Evolutionary conservation across 1,140 invertebrate genomes (phyloP).

Genomic region (Pseudachorutes palmiensis): DNA sequence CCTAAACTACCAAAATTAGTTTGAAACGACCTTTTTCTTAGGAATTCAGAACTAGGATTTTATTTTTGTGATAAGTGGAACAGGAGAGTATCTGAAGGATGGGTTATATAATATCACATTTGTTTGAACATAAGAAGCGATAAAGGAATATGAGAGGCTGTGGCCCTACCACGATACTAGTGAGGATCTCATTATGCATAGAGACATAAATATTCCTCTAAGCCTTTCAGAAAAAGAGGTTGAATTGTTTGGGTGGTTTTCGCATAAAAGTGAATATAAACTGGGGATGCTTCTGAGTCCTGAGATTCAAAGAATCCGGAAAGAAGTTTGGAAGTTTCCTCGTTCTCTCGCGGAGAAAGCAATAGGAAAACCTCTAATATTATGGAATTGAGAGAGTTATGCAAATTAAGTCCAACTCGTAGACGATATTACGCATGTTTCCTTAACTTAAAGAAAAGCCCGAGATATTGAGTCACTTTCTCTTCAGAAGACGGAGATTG

Average conservation of each 20-base stretch:
- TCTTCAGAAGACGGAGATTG: neutral
- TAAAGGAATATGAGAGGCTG: too few relatives aligned
- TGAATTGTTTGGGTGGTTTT: neutral
- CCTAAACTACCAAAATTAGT: too few relatives aligned
- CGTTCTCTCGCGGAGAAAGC: neutral
- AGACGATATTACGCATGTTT: neutral
- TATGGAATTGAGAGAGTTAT: conserved; percentile 1
- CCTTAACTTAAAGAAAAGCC: conserved; percentile 6
- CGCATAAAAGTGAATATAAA: neutral
- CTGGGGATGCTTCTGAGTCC: too few relatives aligned
- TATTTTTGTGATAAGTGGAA: too few relatives aligned
- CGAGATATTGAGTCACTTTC: neutral
- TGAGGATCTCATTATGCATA: neutral
- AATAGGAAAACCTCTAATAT: conserved; percentile 7
- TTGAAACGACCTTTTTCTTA: too few relatives aligned
- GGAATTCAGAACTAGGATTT: too few relatives aligned
- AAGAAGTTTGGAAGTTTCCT: too few relatives aligned
- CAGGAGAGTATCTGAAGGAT: too few relatives aligned
- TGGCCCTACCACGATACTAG: too few relatives aligned
- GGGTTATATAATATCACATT: too few relatives aligned
- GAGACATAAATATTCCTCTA: neutral
- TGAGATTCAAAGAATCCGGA: too few relatives aligned
- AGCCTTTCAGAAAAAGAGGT: neutral
- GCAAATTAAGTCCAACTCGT: neutral
- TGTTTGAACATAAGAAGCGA: too few relatives aligned